Evolutionary conservation across 2,113 vertebrate species (phyloP).

Genomic region (Calyptommatus sinebrachiatus): DNA sequence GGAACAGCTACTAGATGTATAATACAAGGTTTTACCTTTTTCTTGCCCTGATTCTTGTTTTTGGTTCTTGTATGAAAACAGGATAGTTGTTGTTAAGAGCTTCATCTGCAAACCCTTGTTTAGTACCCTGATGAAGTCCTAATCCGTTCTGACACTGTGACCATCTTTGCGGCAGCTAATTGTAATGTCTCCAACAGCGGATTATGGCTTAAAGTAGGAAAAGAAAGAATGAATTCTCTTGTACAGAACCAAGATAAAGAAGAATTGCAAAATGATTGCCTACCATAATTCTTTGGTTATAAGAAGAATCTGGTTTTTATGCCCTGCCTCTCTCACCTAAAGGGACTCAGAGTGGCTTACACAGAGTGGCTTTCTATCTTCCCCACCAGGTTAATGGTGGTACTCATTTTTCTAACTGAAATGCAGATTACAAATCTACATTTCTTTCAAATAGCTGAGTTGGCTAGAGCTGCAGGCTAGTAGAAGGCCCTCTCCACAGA

Average conservation of each 20-base stretch:
- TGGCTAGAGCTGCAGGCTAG: no score
- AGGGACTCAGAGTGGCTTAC: no score
- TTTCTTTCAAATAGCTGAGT: no score
- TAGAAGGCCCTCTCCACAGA: no score
- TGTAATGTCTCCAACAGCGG: slow-evolving; percentile 60
- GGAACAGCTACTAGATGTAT: no score
- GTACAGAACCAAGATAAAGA: not conserved
- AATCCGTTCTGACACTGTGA: slow-evolving; percentile 42
- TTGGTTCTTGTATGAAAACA: slow-evolving; percentile 6
- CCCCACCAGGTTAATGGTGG: no score
- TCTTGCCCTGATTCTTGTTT: not conserved
- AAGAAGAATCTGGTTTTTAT: not conserved
- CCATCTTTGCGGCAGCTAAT: slow-evolving; percentile 52
- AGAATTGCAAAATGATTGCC: not conserved
- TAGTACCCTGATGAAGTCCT: slow-evolving; percentile 24
- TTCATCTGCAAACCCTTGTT: not conserved
- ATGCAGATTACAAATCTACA: no score
- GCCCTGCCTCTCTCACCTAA: not conserved
- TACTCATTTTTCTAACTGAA: no score
- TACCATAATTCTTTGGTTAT: no score
- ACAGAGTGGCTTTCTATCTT: no score
- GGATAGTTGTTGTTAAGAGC: not conserved
- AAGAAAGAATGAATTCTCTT: not conserved
- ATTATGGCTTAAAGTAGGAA: slow-evolving; percentile 50
- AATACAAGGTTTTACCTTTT: not conserved